Percentiles rank a stretch among this genome's conserved stretches.
These are phyloP conservation scores for Pogonophryne albipinna DNA, from an alignment of 2,797 vertebrate species.

Conservation along the genomic window DNA sequence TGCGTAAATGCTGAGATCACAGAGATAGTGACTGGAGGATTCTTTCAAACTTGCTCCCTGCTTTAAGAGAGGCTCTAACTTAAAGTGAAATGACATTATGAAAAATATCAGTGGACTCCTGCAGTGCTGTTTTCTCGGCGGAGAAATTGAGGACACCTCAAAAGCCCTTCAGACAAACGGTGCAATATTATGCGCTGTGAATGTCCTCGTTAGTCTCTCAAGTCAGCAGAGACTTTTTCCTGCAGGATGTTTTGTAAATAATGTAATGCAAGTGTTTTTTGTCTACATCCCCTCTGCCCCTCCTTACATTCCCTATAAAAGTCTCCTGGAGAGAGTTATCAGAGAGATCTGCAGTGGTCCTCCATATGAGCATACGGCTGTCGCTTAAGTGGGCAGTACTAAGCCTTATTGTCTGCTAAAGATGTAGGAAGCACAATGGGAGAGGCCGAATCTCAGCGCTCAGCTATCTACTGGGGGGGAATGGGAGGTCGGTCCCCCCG, in stretches of 20 bases:
- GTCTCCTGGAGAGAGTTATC: slow-evolving; percentile 68
- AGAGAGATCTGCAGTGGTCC: slow-evolving; percentile 68
- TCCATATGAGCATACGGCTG: slow-evolving; percentile 61
- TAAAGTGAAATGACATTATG: slow-evolving; percentile 65
- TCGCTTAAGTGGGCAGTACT: slow-evolving; percentile 67
- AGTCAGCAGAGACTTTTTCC: slow-evolving; percentile 33
- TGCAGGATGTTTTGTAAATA: slow-evolving; percentile 42
- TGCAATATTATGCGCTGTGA: slow-evolving; percentile 5
- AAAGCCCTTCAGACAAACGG: slow-evolving; percentile 23
- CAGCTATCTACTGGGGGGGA: slow-evolving; percentile 69
- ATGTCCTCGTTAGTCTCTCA: slow-evolving; percentile 39
- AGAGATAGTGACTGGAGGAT: slow-evolving; percentile 60
- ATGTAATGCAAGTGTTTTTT: slow-evolving; percentile 12
- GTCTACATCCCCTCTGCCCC: not conserved
- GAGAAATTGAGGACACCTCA: slow-evolving; percentile 26
- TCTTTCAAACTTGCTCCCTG: slow-evolving; percentile 44
- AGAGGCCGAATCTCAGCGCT: slow-evolving; percentile 66
- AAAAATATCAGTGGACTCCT: slow-evolving; percentile 52
- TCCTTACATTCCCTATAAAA: slow-evolving; percentile 24
- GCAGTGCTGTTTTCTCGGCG: slow-evolving; percentile 36
- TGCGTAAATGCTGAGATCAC: slow-evolving; percentile 70
- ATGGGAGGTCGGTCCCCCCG: slow-evolving; percentile 72
- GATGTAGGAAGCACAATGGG: slow-evolving; percentile 72
- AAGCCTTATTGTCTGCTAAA: slow-evolving; percentile 72
- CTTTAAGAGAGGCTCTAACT: slow-evolving; percentile 59